Evolutionary conservation across 2,113 vertebrate genomes (phyloP).

Genomic region (Merops nubicus): DNA sequence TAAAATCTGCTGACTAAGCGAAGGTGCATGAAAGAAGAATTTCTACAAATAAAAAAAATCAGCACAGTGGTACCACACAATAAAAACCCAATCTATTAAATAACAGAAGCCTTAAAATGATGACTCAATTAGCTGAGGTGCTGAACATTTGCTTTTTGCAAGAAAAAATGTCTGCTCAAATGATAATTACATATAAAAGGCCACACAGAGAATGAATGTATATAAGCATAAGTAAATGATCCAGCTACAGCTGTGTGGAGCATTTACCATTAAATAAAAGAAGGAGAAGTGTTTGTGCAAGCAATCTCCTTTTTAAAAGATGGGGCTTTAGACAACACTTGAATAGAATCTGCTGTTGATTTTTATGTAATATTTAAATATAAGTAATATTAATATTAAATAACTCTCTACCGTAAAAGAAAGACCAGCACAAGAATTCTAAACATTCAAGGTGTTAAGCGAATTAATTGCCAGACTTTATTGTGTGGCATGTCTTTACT

Average conservation of each 20-base stretch:
- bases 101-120: neutral
- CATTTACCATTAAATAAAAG: neutral
- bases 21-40: neutral
- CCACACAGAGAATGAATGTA: neutral
- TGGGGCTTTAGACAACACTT: neutral
- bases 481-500: neutral
- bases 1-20: neutral
- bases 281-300: neutral
- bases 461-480: neutral
- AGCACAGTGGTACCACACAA: neutral
- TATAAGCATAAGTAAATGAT: neutral
- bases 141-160: neutral
- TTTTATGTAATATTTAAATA: neutral
- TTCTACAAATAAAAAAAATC: neutral
- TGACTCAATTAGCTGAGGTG: neutral
- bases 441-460: neutral
- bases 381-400: neutral
- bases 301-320: neutral
- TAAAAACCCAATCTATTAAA: rapidly evolving
- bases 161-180: neutral
- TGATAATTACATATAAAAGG: neutral
- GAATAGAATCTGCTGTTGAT: neutral
- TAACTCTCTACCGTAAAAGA: neutral
- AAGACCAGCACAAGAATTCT: neutral
- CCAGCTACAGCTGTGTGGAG: neutral